Evolutionary conservation across 2,797 vertebrate species (phyloP), one percentile per base, ranked within the genome.

Genomic region (Thripadectes ignobilis): DNA sequence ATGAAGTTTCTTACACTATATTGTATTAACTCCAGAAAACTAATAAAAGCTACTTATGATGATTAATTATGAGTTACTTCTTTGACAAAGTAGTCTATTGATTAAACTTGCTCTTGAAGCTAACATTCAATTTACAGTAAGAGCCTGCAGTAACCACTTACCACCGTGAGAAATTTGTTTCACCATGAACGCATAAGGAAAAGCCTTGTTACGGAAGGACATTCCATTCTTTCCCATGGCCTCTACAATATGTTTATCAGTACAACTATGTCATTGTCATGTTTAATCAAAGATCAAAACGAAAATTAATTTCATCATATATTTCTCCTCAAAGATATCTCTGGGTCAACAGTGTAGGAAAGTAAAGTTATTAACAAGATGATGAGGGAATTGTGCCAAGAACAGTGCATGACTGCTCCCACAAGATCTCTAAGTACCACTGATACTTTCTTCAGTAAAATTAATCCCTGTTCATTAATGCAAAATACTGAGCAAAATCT

Each of bases 291-390:
- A 96, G 54, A 93, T 85, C 82, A 91, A 57, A 89, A 88, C 61
- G 84, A 92, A 94, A 94, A 72, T 46, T 93, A 77, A 85, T 95
- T 95, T 92, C 23, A 77, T 85, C 72, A 72, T 89, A 43, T 30
- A 26, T 78, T 66, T 94, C 66, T 51, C 14, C 43, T 93, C 57
- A 72, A 94, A 93, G 78, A 74, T 92, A 85, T 89, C 73, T 94
- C 61, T 89, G 63, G 93, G 83, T 94, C 87, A 96, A 94, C 84
- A 95, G 73, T 49, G 67, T 87, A 94, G 75, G 79, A 96, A 96
- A 89, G 59, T 74, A 15, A 93, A 95, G 75, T 94, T 96, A 95
- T 89, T 95, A 92, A 94, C 69, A 80, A 76, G 69, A 88, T 80
- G 88, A 85, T 86, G 55, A 85, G 83, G 69, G 63, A 95, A 92